Base-by-base conservation (phyloP, 2,113 vertebrate species). In the Scomber scombrus region DNA sequence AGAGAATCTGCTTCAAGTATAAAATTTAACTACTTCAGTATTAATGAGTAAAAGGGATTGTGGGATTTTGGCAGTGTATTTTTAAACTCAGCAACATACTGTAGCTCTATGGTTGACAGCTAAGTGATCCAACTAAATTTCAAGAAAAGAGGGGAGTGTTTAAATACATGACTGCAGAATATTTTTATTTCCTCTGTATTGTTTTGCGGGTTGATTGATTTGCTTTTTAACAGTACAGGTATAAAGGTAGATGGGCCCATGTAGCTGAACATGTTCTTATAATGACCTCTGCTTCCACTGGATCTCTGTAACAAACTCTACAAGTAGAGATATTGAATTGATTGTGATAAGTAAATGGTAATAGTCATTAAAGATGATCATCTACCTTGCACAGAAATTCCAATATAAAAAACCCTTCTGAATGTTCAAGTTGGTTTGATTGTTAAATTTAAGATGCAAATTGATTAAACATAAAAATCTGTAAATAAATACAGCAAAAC, bases 21-120 rank as follows among this genome's bases (percentile, higher is more conserved):
- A 29, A 77, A 69, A 58, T 60, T 49, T 45, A 51, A 71, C 65
- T 46, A 5, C 13, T 1, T 49, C 16, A 12, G 52, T 82, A 12
- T 57, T 45, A 54, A 85, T 45, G n/a, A 70, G 19, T 67, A 16
- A 75, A 45, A 62, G 18, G 11, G 18, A 50, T 31, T 21, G 19
- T 67, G 1, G 62, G 31, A 68, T 68, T 45, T 16, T 68, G 12
- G 10, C 9, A 29, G 1, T 31, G 6, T 26, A 18, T 34, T 45
- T 49, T 11, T 34, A 26, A 71, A 31, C 29, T 50, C 63, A 26
- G 15, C 43, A 46, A 71, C 45, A 31, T 10, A 70, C 47, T 51
- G 15, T 12, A 57, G 9, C 67, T 45, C 4, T 6, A 7, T 12
- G 8, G 7, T 34, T 34, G 5, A 34, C 31, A 34, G 31, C 31